Percentiles rank a stretch among this genome's conserved stretches.
phyloP scores from a whole-genome alignment of 2,888 invertebrate species.

The Margaritifera margaritifera region DNA sequence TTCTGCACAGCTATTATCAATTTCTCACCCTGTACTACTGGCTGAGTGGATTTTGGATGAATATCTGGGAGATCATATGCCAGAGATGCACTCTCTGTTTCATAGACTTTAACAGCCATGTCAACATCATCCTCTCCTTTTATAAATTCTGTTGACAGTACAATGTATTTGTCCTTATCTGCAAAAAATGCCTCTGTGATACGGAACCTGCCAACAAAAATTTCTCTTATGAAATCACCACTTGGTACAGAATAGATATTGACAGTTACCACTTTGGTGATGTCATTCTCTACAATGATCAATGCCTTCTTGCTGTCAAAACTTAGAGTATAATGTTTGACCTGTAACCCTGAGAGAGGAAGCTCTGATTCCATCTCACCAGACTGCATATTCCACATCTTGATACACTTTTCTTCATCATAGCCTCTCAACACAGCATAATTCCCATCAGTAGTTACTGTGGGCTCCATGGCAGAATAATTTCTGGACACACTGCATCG shows the following conservation, averaged over 20 bases:
- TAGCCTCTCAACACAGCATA: constrained; percentile 46
- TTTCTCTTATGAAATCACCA: constrained; percentile 13
- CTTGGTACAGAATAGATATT: constrained; percentile 21
- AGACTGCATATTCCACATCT: constrained; percentile 38
- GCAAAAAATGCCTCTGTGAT: constrained; percentile 32
- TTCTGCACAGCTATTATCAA: too few species aligned
- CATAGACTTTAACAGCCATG: too few species aligned
- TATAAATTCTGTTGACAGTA: too few species aligned
- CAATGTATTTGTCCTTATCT: constrained; percentile 25
- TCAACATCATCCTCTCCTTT: too few species aligned
- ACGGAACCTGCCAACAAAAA: constrained; percentile 20
- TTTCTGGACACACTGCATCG: constrained; percentile 30
- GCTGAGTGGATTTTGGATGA: constrained; percentile 30
- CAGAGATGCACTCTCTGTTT: too few species aligned
- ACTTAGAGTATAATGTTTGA: constrained; percentile 38
- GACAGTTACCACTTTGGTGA: constrained; percentile 8
- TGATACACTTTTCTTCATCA: constrained; percentile 32
- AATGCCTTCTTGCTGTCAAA: constrained; percentile 32
- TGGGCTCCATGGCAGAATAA: constrained; percentile 39
- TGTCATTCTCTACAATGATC: constrained; percentile 22
- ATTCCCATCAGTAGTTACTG: constrained; percentile 41
- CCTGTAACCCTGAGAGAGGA: constrained; percentile 35
- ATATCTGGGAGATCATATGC: constrained; percentile 6
- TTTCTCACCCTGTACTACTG: constrained; percentile 16
- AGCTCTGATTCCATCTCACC: constrained; percentile 29